Base-by-base conservation (phyloP, 2,113 vertebrate genomes). In the Melanostigma gelatinosum region DNA sequence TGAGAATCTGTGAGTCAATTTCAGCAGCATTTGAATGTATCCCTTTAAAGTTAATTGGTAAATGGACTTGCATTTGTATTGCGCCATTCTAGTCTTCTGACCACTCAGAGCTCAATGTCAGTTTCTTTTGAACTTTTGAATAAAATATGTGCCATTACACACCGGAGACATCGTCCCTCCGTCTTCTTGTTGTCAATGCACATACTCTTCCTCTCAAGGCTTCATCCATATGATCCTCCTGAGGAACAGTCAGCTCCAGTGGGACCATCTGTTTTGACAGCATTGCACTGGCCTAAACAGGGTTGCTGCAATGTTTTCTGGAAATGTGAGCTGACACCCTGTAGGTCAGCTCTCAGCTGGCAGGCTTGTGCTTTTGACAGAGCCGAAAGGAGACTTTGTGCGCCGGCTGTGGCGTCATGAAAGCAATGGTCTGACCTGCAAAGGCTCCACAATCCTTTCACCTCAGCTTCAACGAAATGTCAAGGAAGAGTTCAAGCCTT, bases 291-390 rank as follows among this genome's bases (percentile, higher is more conserved):
- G 73, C 77, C n/a, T 85, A 42, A 89, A 89, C 87, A 76, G 63
- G 84, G 79, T 67, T 44, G 79, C 76, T 67, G 83, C 78, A 85
- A 64, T 85, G 68, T 84, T 84, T 82, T 88, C 54, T 85, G 74
- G 91, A 89, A 91, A 92, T 87, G 57, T 90, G 88, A 93, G 85
- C 90, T 74, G 83, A 82, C 68, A 87, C 72, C 63, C 66, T 82
- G 81, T 86, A 85, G 67, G 87, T 89, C 88, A 91, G 24, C 76
- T 69, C 58, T 87, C 86, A 91, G 82, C 85, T 84, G 85, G 80
- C 69, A 71, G 85, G 76, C 90, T 83, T 75, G 78, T 80, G 75
- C 67, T 80, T 84, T 86, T 68, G 66, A 52, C 82, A 58, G 71
- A 82, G 75, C 64, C 77, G 60, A 83, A 84, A 80, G 88, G 83